Conservation (phyloP, 2,888 invertebrate species). For the Amaurobius ferox region DNA sequence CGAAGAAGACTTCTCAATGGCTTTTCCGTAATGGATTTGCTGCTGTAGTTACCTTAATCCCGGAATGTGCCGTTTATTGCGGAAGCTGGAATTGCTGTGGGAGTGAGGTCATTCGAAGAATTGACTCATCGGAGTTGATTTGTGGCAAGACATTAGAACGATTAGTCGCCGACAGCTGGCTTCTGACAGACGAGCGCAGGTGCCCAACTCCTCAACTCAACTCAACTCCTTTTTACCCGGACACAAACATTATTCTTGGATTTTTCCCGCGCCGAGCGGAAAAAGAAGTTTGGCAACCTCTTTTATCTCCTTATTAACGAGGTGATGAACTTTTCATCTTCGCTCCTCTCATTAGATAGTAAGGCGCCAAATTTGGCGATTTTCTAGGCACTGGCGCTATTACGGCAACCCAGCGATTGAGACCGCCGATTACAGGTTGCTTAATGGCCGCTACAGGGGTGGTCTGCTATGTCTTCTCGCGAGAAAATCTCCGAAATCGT, state of each 20-base stretch:
- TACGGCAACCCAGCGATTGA: slow-evolving; percentile 22
- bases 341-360: slow-evolving; percentile 45
- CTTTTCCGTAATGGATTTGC: background rate
- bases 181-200: slow-evolving; percentile 41
- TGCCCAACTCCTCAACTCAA: slow-evolving; percentile 54
- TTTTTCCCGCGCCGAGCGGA: slow-evolving; percentile 15
- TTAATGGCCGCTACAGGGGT: slow-evolving; percentile 53
- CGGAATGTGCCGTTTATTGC: slow-evolving; percentile 22
- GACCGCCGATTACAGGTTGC: slow-evolving; percentile 37
- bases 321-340: slow-evolving; percentile 68
- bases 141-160: slow-evolving; percentile 50
- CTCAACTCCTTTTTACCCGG: slow-evolving; percentile 34
- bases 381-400: slow-evolving; percentile 15
- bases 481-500: slow-evolving; percentile 15
- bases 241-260: slow-evolving; percentile 60
- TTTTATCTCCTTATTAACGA: slow-evolving; percentile 69
- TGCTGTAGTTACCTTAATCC: slow-evolving; percentile 19
- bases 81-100: slow-evolving; percentile 19
- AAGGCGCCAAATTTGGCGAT: slow-evolving; percentile 46
- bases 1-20: background rate
- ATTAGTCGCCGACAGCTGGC: slow-evolving; percentile 49
- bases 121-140: slow-evolving; percentile 56
- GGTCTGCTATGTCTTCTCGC: slow-evolving; percentile 26
- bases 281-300: slow-evolving; percentile 59
- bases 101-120: slow-evolving; percentile 29